Evolutionary conservation across 2,888 invertebrate genomes (phyloP).

Genomic region (Gymnoscelis rufifasciata): DNA sequence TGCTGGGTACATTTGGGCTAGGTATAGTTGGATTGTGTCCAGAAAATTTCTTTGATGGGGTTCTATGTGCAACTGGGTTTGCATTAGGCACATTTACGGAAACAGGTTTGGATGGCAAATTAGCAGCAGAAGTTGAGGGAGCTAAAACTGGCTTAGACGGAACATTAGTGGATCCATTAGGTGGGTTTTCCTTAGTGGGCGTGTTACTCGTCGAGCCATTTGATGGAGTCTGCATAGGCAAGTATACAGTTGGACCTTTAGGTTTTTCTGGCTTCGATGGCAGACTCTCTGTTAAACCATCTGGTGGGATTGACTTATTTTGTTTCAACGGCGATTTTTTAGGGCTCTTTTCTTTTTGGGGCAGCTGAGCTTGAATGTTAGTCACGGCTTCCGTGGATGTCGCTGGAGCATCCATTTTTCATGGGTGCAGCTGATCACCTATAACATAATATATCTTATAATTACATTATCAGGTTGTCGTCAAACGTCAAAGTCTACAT

Average conservation of each 20-base stretch:
- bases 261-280: neutral
- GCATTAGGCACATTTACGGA: neutral
- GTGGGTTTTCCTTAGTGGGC: neutral
- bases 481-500: no score
- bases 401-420: conserved; percentile 42
- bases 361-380: neutral
- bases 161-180: no score
- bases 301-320: neutral
- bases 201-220: neutral
- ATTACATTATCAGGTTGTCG: neutral
- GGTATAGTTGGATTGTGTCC: neutral
- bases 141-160: no score
- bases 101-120: neutral
- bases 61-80: neutral
- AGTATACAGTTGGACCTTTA: neutral
- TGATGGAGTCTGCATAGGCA: neutral
- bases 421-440: conserved; percentile 45
- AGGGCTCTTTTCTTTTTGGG: conserved; percentile 9
- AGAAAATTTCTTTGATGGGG: neutral
- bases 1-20: neutral
- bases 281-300: neutral
- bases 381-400: conserved; percentile 12
- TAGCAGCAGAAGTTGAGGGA: no score
- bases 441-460: conserved; percentile 3
- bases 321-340: neutral